These are phyloP conservation scores for Mylabris phalerata DNA, from an alignment of 1,140 invertebrate genomes.

Conservation along the genomic window DNA sequence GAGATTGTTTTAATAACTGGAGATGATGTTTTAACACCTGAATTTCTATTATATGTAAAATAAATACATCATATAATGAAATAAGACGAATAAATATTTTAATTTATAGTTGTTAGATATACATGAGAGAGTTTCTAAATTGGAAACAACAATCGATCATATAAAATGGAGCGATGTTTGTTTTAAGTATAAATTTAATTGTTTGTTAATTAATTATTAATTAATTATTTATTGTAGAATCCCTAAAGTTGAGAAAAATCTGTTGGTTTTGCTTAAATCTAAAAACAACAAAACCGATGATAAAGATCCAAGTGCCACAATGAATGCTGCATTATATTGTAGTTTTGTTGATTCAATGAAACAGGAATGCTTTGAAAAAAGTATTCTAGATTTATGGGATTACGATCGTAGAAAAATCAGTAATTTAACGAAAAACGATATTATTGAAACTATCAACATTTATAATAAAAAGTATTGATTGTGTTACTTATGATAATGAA, in stretches of 20 bases:
- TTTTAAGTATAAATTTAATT: conserved; percentile 47
- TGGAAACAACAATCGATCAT: conserved; percentile 23
- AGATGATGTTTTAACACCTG: conserved; percentile 57
- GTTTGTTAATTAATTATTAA: background rate
- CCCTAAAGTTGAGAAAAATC: conserved; percentile 38
- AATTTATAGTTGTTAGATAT: conserved; percentile 28
- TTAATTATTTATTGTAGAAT: conserved; percentile 33
- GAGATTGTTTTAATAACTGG: conserved; percentile 57
- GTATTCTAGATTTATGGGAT: conserved; percentile 65
- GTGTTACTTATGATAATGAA: background rate
- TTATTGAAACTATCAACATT: conserved; percentile 55
- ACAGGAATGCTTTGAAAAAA: conserved; percentile 54
- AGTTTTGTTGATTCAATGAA: conserved; percentile 34
- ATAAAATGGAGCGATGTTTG: conserved; percentile 56
- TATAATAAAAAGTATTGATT: conserved; percentile 41
- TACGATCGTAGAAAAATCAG: conserved; percentile 50
- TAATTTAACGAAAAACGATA: conserved; percentile 52
- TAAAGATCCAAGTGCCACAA: conserved; percentile 24
- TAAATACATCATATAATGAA: background rate
- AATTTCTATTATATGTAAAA: conserved; percentile 32
- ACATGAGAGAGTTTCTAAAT: conserved; percentile 25
- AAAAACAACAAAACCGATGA: background rate
- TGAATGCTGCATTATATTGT: conserved; percentile 27
- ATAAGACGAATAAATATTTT: background rate
- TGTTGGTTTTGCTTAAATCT: conserved; percentile 20